These are phyloP conservation scores for Calycopis cecrops DNA, from an alignment of 1,140 invertebrate genomes.

Conservation along the genomic window DNA sequence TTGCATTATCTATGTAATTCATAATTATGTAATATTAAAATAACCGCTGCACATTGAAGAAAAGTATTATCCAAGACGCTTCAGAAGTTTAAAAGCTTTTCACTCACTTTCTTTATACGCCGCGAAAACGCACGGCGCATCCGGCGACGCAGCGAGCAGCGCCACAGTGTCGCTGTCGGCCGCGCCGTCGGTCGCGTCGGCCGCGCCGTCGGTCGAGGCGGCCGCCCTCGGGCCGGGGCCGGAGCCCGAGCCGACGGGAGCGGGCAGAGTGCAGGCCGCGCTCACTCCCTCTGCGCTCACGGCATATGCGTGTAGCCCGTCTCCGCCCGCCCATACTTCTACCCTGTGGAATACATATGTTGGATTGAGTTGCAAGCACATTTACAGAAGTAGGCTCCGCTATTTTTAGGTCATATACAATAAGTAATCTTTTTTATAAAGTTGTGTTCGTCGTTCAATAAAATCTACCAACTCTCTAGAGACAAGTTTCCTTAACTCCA, in stretches of 20 bases:
- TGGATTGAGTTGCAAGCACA: too few relatives aligned
- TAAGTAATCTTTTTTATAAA: too few relatives aligned
- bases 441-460: too few relatives aligned
- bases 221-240: not conserved
- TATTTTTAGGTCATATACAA: too few relatives aligned
- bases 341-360: conserved; percentile 33
- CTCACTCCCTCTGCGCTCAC: conserved; percentile 46
- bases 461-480: too few relatives aligned
- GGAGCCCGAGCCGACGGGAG: conserved; percentile 26
- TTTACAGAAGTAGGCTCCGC: too few relatives aligned
- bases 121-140: conserved; percentile 80
- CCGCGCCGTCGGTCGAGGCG: conserved; percentile 26
- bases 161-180: conserved; percentile 45
- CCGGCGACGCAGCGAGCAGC: conserved; percentile 18
- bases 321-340: conserved; percentile 65
- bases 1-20: too few relatives aligned
- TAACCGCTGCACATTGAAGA: too few relatives aligned
- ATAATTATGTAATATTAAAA: too few relatives aligned
- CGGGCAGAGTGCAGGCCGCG: conserved; percentile 29
- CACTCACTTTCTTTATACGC: conserved; percentile 80
- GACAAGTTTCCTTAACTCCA: too few relatives aligned
- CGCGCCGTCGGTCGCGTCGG: conserved; percentile 29
- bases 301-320: conserved; percentile 43
- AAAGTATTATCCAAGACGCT: too few relatives aligned
- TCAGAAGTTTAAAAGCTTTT: not conserved